Evolutionary conservation across 2,797 vertebrate genomes (phyloP).

Genomic region (Sus cebifrons): DNA sequence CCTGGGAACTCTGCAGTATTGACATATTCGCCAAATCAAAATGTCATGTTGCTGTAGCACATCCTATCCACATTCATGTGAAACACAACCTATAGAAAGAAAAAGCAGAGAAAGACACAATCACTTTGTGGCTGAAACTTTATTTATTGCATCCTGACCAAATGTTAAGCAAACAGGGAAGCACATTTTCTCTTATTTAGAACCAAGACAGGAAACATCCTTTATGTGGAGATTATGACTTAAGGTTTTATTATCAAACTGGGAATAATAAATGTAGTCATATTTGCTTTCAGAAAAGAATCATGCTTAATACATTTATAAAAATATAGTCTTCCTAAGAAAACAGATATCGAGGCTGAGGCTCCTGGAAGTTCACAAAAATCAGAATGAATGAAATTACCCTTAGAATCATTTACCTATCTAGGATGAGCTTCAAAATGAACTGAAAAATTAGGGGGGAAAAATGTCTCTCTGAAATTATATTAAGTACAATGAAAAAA

Average conservation of each 20-base stretch:
- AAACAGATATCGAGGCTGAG: conserved; percentile 61
- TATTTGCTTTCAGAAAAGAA: conserved; percentile 73
- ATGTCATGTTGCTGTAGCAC: background rate
- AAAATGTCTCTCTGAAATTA: background rate
- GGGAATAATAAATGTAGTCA: conserved; percentile 37
- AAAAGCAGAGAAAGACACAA: background rate
- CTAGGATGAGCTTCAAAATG: conserved; percentile 48
- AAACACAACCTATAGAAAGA: background rate
- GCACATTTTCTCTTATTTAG: conserved; percentile 55
- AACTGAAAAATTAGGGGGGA: background rate
- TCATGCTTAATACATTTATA: conserved; percentile 59
- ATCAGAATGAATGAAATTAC: conserved; percentile 44
- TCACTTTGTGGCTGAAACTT: conserved; percentile 23
- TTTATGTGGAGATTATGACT: conserved; percentile 65
- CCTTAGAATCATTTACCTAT: conserved; percentile 39
- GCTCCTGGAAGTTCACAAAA: conserved; percentile 50
- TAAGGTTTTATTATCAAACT: conserved; percentile 66
- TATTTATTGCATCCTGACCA: conserved; percentile 57
- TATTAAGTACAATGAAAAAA: conserved; percentile 9
- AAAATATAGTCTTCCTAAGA: conserved; percentile 52
- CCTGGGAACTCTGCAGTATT: background rate
- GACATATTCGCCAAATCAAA: conserved; percentile 11
- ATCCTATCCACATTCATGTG: background rate
- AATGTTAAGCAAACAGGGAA: conserved; percentile 73
- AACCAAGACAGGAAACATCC: background rate